These are phyloP conservation scores for Polydesmus complanatus DNA, from an alignment of 2,888 invertebrate species.

Conservation along the genomic window DNA sequence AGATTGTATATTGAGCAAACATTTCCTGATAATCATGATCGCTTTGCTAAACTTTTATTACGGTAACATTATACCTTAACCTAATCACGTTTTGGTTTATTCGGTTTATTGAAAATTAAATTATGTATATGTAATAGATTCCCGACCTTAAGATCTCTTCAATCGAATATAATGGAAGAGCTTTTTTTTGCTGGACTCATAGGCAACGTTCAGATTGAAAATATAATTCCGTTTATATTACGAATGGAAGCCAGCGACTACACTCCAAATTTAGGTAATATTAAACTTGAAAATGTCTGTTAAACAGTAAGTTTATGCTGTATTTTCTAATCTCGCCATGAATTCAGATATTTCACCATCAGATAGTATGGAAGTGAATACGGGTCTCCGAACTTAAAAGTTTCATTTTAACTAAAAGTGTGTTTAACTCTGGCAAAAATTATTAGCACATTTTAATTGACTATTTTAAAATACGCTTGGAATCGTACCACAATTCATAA, in stretches of 20 bases:
- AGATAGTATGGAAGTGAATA: not conserved
- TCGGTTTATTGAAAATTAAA: too few relatives aligned
- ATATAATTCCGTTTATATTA: constrained; percentile 81
- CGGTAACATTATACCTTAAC: constrained; percentile 17
- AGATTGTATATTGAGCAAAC: constrained; percentile 36
- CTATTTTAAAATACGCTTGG: too few relatives aligned
- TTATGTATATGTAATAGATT: constrained; percentile 32
- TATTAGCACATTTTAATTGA: too few relatives aligned
- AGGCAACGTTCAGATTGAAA: constrained; percentile 87
- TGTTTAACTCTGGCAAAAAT: too few relatives aligned
- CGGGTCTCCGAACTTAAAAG: not conserved
- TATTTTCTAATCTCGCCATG: not conserved
- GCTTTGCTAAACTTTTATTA: constrained; percentile 38
- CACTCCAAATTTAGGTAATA: constrained; percentile 16
- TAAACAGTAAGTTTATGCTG: too few relatives aligned
- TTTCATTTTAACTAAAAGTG: too few relatives aligned
- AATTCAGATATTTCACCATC: not conserved
- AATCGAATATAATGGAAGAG: constrained; percentile 59
- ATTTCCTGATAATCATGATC: constrained; percentile 38
- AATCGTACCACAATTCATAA: too few relatives aligned
- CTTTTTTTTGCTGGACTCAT: constrained; percentile 82
- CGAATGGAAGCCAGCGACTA: constrained; percentile 40
- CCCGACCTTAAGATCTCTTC: constrained; percentile 44
- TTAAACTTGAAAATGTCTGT: too few relatives aligned
- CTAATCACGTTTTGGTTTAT: not conserved